These are phyloP conservation scores for Podarcis lilfordi DNA, from an alignment of 2,797 vertebrate species.

Conservation along the genomic window DNA sequence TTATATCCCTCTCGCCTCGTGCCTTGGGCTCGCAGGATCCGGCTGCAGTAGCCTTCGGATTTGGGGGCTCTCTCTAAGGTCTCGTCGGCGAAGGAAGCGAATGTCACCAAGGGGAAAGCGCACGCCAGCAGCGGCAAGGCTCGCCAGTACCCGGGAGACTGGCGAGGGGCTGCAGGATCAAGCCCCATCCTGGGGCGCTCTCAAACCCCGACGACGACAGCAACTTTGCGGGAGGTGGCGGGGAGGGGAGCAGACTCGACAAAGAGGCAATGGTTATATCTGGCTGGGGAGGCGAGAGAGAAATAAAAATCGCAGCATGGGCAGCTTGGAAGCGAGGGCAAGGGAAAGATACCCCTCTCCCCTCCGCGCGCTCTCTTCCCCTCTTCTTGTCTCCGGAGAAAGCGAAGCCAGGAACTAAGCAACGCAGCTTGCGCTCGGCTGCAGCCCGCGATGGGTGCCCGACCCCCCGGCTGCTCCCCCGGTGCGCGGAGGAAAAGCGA, in stretches of 20 bases:
- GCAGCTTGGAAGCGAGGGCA: slow-evolving; percentile 25
- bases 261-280: neutral
- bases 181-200: slow-evolving; percentile 65
- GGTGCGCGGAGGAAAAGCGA: slow-evolving; percentile 26
- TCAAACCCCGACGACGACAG: neutral
- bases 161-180: slow-evolving; percentile 55
- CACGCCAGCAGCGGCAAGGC: slow-evolving; percentile 83
- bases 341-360: neutral
- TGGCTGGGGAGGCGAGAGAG: neutral
- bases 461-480: neutral
- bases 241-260: neutral
- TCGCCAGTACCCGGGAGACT: slow-evolving; percentile 26
- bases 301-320: neutral
- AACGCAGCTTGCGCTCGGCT: slow-evolving; percentile 16
- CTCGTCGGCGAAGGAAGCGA: slow-evolving; percentile 87
- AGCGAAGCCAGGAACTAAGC: neutral
- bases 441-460: neutral
- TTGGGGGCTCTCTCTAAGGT: slow-evolving; percentile 88
- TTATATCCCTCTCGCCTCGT: slow-evolving; percentile 89
- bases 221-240: slow-evolving; percentile 55
- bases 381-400: neutral
- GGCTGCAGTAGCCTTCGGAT: slow-evolving; percentile 93
- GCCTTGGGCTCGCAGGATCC: slow-evolving; percentile 91
- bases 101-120: slow-evolving; percentile 76
- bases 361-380: rapidly evolving